These are phyloP conservation scores for Rhabdomys pumilio DNA, from an alignment of 2,797 vertebrate genomes.

Conservation along the genomic window DNA sequence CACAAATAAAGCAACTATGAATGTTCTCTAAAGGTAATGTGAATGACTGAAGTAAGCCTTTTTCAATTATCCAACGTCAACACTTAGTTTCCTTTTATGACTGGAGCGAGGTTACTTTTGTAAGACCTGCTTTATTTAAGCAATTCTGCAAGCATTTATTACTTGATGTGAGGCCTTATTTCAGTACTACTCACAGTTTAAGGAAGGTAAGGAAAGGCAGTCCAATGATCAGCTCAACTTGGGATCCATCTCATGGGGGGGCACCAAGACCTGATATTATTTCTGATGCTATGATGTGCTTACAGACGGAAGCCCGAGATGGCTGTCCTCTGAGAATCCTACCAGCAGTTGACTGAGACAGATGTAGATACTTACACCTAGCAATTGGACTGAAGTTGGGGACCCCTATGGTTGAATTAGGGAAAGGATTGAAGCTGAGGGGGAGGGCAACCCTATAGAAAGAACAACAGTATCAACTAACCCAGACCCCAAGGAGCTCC, in stretches of 20 bases:
- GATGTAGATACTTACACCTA: neutral
- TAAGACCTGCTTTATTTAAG: constrained; percentile 28
- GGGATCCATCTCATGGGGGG: neutral
- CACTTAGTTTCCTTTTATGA: neutral
- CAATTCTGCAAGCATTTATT: constrained; percentile 12
- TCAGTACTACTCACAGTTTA: neutral
- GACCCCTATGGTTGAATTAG: neutral
- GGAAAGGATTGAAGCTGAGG: neutral
- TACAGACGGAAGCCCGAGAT: neutral
- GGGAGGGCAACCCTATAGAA: neutral
- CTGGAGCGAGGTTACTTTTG: neutral
- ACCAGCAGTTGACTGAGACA: neutral
- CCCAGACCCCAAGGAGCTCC: neutral
- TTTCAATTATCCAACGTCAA: constrained; percentile 13
- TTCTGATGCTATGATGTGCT: neutral
- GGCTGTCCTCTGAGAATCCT: neutral
- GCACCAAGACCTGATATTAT: neutral
- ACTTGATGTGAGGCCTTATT: neutral
- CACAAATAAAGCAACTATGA: neutral
- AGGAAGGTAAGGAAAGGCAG: neutral
- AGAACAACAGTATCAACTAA: neutral
- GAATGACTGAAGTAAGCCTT: neutral
- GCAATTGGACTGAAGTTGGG: neutral
- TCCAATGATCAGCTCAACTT: neutral
- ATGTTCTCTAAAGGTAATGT: neutral